Evolutionary conservation across 2,888 invertebrate species (phyloP).

Genomic region (Leucoma salicis): DNA sequence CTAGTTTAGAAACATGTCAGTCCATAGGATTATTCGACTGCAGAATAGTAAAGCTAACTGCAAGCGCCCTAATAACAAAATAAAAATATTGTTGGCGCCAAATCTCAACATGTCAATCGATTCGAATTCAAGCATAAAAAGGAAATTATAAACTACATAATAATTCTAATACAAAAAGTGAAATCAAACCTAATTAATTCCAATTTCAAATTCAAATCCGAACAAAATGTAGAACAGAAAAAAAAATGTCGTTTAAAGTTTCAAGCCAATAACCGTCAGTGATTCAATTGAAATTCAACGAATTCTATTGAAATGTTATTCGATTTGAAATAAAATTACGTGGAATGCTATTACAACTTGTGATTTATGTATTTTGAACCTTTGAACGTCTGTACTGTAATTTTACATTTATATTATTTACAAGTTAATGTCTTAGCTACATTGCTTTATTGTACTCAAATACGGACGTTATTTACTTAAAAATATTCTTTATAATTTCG

Average conservation of each 20-base stretch:
- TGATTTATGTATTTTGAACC: not conserved
- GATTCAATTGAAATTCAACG: conserved; percentile 23
- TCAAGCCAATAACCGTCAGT: conserved; percentile 13
- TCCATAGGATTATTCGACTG: too few relatives aligned
- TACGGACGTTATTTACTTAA: too few relatives aligned
- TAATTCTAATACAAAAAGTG: not conserved
- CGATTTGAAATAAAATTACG: conserved; percentile 11
- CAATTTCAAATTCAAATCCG: conserved; percentile 2
- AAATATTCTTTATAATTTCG: too few relatives aligned
- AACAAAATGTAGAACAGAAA: conserved; percentile 18
- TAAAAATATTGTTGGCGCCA: not conserved
- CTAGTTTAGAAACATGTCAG: too few relatives aligned
- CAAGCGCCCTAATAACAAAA: not conserved
- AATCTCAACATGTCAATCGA: not conserved
- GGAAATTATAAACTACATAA: not conserved
- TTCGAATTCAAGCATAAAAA: not conserved
- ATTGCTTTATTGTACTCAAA: too few relatives aligned
- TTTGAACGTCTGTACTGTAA: too few relatives aligned
- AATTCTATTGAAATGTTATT: conserved; percentile 19
- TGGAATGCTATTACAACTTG: conserved; percentile 14
- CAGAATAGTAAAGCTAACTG: too few relatives aligned
- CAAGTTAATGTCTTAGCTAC: too few relatives aligned
- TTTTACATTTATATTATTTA: too few relatives aligned
- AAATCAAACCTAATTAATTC: conserved; percentile 1
- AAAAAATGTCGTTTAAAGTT: conserved; percentile 23